Evolutionary conservation across 2,797 vertebrate species (phyloP).

Genomic region (Pristis pectinata): DNA sequence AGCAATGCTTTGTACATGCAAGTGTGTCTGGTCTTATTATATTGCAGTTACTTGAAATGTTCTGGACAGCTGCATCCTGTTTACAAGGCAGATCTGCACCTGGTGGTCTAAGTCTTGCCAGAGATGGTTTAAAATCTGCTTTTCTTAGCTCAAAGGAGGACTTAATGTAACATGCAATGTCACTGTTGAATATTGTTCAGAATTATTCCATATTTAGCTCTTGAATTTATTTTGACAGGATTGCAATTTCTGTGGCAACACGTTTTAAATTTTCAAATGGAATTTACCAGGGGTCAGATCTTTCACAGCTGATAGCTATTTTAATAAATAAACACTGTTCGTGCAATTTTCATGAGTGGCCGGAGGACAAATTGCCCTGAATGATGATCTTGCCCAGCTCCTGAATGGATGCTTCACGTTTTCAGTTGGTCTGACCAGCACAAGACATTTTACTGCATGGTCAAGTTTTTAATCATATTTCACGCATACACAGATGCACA

Average conservation of each 20-base stretch:
- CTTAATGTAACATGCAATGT: background rate
- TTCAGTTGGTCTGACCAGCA: background rate
- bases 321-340: constrained; percentile 20
- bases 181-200: constrained; percentile 9
- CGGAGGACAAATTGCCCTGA: constrained; percentile 18
- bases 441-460: too few relatives aligned
- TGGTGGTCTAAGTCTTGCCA: constrained; percentile 34
- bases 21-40: constrained; percentile 22
- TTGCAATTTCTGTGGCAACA: background rate
- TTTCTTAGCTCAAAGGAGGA: constrained; percentile 25
- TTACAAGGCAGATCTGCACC: constrained; percentile 41
- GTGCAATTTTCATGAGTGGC: constrained; percentile 23
- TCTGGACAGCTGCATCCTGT: constrained; percentile 47
- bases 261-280: constrained; percentile 21
- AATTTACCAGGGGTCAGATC: background rate
- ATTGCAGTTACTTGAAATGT: background rate
- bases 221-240: background rate
- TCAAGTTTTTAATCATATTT: background rate
- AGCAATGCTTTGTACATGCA: background rate
- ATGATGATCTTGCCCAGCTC: background rate
- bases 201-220: background rate
- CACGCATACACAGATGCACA: background rate
- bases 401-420: background rate
- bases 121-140: constrained; percentile 17
- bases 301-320: background rate